phyloP scores from a whole-genome alignment of 2,888 invertebrate genomes.

The Euphydryas editha region DNA sequence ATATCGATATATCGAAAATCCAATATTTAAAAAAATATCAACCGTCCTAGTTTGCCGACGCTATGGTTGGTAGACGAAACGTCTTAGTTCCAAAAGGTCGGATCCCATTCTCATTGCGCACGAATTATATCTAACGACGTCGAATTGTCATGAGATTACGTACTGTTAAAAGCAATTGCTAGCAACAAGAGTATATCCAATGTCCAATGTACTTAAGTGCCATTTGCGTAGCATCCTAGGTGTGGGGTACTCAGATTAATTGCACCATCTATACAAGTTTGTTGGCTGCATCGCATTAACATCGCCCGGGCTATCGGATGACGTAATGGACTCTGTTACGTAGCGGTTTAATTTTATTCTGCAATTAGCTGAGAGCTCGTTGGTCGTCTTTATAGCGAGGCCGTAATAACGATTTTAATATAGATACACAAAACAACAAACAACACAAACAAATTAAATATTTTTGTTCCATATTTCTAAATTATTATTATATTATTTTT shows the following conservation, averaged over 20 bases:
- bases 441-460: too few relatives aligned
- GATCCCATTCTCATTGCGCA: too few relatives aligned
- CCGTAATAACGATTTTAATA: background rate
- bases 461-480: too few relatives aligned
- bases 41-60: too few relatives aligned
- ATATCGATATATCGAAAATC: too few relatives aligned
- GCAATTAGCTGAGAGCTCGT: slow-evolving; percentile 32
- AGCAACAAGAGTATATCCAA: slow-evolving; percentile 46
- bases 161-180: slow-evolving; percentile 19
- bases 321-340: slow-evolving; percentile 37
- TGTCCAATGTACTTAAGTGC: slow-evolving; percentile 52
- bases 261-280: slow-evolving; percentile 46
- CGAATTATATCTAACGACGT: background rate
- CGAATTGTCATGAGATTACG: slow-evolving; percentile 4
- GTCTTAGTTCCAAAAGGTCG: too few relatives aligned
- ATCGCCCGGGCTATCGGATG: slow-evolving; percentile 33
- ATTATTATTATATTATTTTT: too few relatives aligned
- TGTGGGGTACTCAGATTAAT: slow-evolving; percentile 54
- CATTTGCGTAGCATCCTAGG: slow-evolving; percentile 48
- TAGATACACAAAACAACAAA: background rate
- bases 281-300: slow-evolving; percentile 40
- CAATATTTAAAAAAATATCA: too few relatives aligned
- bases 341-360: slow-evolving; percentile 28
- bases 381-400: slow-evolving; percentile 7
- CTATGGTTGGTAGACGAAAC: too few relatives aligned